These are phyloP conservation scores for Neomorphus geoffroyi DNA, from an alignment of 2,797 vertebrate species.

Conservation along the genomic window DNA sequence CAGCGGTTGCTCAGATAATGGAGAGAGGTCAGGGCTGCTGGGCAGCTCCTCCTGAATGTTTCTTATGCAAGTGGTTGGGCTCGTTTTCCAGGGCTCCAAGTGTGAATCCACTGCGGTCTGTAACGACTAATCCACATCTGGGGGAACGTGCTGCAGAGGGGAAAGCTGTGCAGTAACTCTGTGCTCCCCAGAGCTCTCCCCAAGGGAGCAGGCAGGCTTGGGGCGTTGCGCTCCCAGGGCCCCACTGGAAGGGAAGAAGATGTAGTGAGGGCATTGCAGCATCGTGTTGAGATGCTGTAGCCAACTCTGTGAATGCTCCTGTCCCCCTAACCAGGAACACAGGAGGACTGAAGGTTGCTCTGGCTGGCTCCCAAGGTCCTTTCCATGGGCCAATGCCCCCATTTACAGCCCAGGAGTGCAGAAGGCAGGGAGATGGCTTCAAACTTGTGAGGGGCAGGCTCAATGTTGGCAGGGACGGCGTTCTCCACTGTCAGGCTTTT, in stretches of 20 bases:
- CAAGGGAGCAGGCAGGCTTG: neutral
- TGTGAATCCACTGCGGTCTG: neutral
- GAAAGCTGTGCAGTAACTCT: neutral
- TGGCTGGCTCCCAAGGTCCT: neutral
- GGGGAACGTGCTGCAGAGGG: neutral
- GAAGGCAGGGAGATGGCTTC: neutral
- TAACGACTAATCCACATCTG: neutral
- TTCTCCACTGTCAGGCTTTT: constrained; percentile 4
- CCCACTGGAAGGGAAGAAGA: neutral
- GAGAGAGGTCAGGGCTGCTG: neutral
- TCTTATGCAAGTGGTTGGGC: neutral
- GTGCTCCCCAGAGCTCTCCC: neutral
- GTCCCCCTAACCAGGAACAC: neutral
- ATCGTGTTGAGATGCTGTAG: rapidly evolving
- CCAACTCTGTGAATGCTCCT: neutral
- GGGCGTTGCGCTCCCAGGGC: neutral
- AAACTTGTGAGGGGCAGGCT: neutral
- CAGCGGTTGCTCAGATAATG: rapidly evolving
- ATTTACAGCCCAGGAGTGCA: neutral
- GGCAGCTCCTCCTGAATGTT: neutral
- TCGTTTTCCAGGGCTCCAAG: neutral
- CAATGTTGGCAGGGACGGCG: rapidly evolving
- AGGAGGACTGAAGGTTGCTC: neutral
- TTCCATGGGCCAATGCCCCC: neutral
- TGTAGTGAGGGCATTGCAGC: neutral